Base-by-base conservation (phyloP, 1,140 invertebrate genomes). In the Neodiprion lecontei region DNA sequence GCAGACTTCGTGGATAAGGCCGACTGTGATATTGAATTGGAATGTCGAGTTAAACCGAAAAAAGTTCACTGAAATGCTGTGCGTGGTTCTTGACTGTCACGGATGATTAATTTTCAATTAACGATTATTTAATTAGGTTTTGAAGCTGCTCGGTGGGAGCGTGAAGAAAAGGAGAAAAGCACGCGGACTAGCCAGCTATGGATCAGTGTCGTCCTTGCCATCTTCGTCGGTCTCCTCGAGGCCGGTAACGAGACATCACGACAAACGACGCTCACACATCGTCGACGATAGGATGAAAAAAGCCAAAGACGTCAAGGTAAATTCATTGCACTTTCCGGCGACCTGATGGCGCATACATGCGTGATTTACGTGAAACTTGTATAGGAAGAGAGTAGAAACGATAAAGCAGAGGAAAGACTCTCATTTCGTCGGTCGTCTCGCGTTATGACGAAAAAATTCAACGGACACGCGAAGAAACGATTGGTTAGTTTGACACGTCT, bases 161-260 rank as follows among this genome's bases (percentile, higher is more conserved):
- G 89, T 91, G 69, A 90, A 90, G 77, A 92, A 92, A 75, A 84
- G 91, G 53, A 81, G 90, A 68, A 89, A 91, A 69, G 81, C 87
- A 1, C 83, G 89, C 75, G 88, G 89, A 71, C 82, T 88, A 40
- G 81, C 86, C 10, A 88, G 91, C 53, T 94, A 95, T 81, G 94
- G 94, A 61, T 95, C 94, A 77, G 92, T 96, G 85, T 95, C 94
- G 0, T 96, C 95, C 0, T 87, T 96, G n/a, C 94, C 94, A 9
- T 93, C 92, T 9, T 95, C 93, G 73, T 95, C 95, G 0, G 94
- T 95, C 9, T 95, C 93, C 85, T 94, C 93, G 74, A 86, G 94
- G 74, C 93, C 93, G 48, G 91, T 93, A 14, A 82, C 89, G 67
- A 82, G 86, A 73, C 85, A 88, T 77, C 85, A 92, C 70, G 92